Conservation (phyloP, 2,888 invertebrate genomes). For the Leptopilina drosophilae region DNA sequence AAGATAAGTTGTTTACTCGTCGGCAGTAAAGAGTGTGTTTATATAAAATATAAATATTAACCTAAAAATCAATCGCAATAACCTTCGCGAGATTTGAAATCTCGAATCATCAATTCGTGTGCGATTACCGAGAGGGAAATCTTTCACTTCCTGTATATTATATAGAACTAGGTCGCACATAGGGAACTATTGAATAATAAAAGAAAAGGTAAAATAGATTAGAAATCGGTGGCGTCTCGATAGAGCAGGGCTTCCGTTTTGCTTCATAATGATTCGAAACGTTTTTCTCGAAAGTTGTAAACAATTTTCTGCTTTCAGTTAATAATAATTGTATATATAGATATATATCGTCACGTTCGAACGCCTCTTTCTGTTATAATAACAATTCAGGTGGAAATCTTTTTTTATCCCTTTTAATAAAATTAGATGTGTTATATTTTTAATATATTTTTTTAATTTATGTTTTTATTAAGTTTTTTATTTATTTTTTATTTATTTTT, state of each 20-base stretch:
- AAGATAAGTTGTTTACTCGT: not conserved
- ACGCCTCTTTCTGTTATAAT: too few species aligned
- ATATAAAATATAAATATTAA: not conserved
- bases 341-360: not conserved
- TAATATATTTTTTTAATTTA: too few species aligned
- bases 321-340: not conserved
- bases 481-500: too few species aligned
- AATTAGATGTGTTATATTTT: too few species aligned
- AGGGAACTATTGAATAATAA: constrained; percentile 38
- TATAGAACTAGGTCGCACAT: constrained; percentile 23
- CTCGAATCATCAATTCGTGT: constrained; percentile 1
- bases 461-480: too few species aligned
- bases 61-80: constrained; percentile 18
- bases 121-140: constrained; percentile 31
- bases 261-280: constrained; percentile 23
- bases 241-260: constrained; percentile 24
- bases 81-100: constrained; percentile 17
- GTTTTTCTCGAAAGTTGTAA: constrained; percentile 34
- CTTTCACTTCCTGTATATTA: constrained; percentile 29
- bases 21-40: not conserved
- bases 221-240: constrained; percentile 35
- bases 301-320: constrained; percentile 39
- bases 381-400: too few species aligned
- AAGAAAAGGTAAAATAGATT: constrained; percentile 40
- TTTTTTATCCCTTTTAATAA: not conserved